These are phyloP conservation scores for Crotalus viridis DNA, from an alignment of 2,113 vertebrate genomes.

Conservation along the genomic window DNA sequence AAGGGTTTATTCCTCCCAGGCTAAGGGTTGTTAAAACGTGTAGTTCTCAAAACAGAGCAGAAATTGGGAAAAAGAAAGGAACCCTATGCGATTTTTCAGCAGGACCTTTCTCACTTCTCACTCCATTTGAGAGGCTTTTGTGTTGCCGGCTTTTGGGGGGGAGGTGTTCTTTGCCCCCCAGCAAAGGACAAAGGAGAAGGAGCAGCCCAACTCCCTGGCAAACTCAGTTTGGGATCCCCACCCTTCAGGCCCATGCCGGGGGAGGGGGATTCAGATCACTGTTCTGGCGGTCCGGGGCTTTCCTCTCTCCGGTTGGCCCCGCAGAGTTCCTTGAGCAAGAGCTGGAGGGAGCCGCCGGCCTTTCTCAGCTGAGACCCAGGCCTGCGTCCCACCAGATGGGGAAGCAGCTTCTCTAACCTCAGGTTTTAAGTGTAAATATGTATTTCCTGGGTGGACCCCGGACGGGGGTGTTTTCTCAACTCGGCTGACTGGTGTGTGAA, in stretches of 20 bases:
- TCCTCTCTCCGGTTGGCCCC: neutral
- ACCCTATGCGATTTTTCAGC: neutral
- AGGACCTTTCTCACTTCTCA: neutral
- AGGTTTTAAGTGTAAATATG: neutral
- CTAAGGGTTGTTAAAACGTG: neutral
- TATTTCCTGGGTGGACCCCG: neutral
- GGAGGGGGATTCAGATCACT: neutral
- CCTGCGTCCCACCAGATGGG: slow-evolving; percentile 36
- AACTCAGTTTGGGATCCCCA: neutral
- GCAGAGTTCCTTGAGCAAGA: neutral
- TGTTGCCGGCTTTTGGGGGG: neutral
- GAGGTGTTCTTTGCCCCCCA: neutral
- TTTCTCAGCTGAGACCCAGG: slow-evolving; percentile 49
- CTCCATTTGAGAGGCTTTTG: neutral
- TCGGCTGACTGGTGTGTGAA: no score
- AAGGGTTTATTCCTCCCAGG: neutral
- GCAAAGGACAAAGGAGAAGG: neutral
- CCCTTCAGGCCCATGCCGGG: neutral
- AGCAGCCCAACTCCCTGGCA: neutral
- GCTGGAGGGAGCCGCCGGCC: neutral
- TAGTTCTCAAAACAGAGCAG: neutral
- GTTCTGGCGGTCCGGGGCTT: neutral
- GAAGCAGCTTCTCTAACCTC: slow-evolving; percentile 22
- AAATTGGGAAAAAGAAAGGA: neutral
- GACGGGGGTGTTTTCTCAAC: neutral